A percentile compares a stretch with the other conserved stretches of the same genome.
phyloP scores from a whole-genome alignment of 2,113 vertebrate species.

The Bucco capensis region DNA sequence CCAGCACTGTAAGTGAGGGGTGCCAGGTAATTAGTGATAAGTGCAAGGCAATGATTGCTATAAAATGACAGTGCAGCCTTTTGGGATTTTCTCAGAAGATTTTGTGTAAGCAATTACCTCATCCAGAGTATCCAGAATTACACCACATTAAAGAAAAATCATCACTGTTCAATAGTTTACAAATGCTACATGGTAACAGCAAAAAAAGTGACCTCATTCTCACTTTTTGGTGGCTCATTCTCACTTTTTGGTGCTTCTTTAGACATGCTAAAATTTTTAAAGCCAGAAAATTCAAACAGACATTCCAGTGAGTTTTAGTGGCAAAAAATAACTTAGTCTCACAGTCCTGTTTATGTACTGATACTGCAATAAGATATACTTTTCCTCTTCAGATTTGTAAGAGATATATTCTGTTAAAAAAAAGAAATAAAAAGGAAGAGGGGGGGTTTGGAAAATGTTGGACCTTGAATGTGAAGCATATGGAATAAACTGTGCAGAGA shows the following conservation, averaged over 20 bases:
- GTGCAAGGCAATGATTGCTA: neutral
- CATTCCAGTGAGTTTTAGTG: neutral
- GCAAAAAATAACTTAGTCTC: neutral
- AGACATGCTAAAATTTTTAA: neutral
- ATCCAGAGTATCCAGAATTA: neutral
- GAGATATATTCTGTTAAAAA: rapidly evolving
- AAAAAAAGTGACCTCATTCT: neutral
- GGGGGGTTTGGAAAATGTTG: neutral
- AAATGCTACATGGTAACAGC: neutral
- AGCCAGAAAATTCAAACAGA: neutral
- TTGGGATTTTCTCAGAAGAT: neutral
- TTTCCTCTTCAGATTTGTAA: neutral
- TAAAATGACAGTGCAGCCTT: neutral
- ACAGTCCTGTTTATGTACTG: neutral
- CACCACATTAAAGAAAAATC: neutral
- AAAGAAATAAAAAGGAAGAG: neutral
- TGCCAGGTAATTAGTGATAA: neutral
- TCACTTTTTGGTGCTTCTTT: too few relatives aligned
- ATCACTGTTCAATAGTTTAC: neutral
- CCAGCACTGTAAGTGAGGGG: neutral
- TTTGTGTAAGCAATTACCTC: neutral
- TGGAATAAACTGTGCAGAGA: neutral
- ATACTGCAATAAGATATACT: neutral
- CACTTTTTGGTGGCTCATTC: neutral
- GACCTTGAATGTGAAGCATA: neutral